A percentile compares a stretch with the other conserved stretches of the same genome.
Evolutionary conservation across 2,797 vertebrate species (phyloP).

Genomic region (Todus mexicanus): DNA sequence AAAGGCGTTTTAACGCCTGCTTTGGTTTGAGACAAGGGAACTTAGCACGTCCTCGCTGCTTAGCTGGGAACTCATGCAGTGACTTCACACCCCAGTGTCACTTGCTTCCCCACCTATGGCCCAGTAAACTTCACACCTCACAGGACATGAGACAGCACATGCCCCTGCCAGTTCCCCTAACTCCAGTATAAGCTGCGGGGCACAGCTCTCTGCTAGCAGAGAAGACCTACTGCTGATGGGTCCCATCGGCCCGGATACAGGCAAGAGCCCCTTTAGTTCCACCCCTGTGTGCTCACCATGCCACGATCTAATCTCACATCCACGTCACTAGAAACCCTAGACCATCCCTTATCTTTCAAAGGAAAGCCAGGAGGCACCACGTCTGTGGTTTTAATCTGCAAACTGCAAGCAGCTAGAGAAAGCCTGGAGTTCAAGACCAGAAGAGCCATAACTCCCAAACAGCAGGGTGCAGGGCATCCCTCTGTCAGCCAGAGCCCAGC

Average conservation of each 20-base stretch:
- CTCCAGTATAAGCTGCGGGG: not conserved
- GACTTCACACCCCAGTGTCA: not conserved
- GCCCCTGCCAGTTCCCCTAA: not conserved
- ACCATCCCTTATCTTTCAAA: slow-evolving; percentile 53
- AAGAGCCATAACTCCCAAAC: not conserved
- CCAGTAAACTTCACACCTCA: not conserved
- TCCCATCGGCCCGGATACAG: slow-evolving; percentile 7
- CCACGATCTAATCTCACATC: slow-evolving; percentile 61
- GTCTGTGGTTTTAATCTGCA: not conserved
- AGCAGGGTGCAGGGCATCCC: not conserved
- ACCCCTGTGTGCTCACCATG: not conserved
- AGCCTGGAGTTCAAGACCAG: slow-evolving; percentile 57
- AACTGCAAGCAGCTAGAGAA: not conserved
- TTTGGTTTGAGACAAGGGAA: not conserved
- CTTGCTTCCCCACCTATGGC: not conserved
- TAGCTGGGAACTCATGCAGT: not conserved
- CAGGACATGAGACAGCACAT: not conserved
- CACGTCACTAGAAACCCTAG: slow-evolving; percentile 55
- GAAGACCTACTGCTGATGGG: not conserved
- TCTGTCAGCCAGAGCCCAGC: not conserved
- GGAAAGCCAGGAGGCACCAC: not conserved
- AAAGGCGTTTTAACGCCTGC: not conserved
- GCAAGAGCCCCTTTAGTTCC: not conserved
- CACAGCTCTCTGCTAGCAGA: not conserved
- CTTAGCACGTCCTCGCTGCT: not conserved